These are phyloP conservation scores for Trachelus iudaicus DNA, from an alignment of 2,888 invertebrate genomes.

Conservation along the genomic window DNA sequence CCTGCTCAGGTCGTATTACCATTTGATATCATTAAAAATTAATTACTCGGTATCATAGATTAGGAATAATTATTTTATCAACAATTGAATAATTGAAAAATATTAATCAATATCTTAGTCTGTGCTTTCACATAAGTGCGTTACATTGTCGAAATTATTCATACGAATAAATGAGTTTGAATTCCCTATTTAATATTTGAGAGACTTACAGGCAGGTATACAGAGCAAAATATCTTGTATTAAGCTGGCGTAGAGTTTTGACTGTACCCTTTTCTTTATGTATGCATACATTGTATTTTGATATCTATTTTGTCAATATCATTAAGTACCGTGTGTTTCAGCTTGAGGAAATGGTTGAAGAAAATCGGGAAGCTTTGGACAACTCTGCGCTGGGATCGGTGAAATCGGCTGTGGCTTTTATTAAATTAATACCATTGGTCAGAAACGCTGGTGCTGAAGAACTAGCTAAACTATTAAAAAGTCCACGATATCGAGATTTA, in stretches of 20 bases:
- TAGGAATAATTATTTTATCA: too few species aligned
- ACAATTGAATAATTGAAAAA: too few species aligned
- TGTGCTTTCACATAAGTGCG: background rate
- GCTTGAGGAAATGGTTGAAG: conserved; percentile 69
- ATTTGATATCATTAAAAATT: background rate
- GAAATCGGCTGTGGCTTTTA: conserved; percentile 74
- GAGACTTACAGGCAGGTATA: too few species aligned
- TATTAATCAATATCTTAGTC: too few species aligned
- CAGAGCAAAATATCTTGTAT: background rate
- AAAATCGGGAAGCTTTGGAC: conserved; percentile 68
- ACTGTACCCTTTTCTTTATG: too few species aligned
- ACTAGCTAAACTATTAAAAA: conserved; percentile 70
- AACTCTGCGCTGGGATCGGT: conserved; percentile 72
- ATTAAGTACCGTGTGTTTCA: conserved; percentile 48
- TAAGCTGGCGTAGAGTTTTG: too few species aligned
- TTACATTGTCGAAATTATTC: conserved; percentile 40
- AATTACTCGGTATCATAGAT: too few species aligned
- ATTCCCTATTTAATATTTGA: too few species aligned
- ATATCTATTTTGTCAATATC: background rate
- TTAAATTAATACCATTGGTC: conserved; percentile 73
- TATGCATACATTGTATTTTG: too few species aligned
- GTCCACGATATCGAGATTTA: conserved; percentile 70
- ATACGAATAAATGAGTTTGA: conserved; percentile 16
- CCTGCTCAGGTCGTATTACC: background rate
- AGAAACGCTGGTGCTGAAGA: conserved; percentile 72